Evolutionary conservation across 2,888 invertebrate species (phyloP).

Genomic region (Drosophila algonquin): DNA sequence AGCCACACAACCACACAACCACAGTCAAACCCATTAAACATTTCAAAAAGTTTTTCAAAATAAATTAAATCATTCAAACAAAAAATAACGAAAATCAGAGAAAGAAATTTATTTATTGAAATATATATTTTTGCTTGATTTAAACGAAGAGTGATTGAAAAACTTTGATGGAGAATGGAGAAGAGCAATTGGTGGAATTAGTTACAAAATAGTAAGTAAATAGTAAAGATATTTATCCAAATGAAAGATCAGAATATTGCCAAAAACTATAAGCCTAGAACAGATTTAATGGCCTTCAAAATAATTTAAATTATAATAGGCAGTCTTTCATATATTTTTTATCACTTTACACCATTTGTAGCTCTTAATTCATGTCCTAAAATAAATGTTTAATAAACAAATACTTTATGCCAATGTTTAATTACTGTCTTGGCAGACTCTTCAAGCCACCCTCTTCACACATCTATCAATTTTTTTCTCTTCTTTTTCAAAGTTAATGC

Average conservation of each 20-base stretch:
- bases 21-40: conserved; percentile 12
- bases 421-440: background rate
- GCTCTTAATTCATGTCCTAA: background rate
- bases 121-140: background rate
- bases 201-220: too few relatives aligned
- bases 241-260: too few relatives aligned
- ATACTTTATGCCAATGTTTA: background rate
- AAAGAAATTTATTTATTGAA: background rate
- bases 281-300: too few relatives aligned
- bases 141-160: background rate
- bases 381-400: background rate
- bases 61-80: background rate
- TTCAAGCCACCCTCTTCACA: conserved; percentile 1
- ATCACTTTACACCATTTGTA: too few relatives aligned
- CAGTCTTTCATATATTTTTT: too few relatives aligned
- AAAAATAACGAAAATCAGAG: background rate
- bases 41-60: conserved; percentile 1
- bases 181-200: background rate
- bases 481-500: conserved; percentile 21
- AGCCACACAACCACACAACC: conserved; percentile 3
- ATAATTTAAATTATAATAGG: too few relatives aligned
- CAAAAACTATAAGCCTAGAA: background rate
- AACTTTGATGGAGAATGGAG: background rate
- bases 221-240: background rate
- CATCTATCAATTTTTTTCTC: conserved; percentile 20